Evolutionary conservation across 2,888 invertebrate genomes (phyloP), one percentile per base, ranked within the genome.

Genomic region (Dioctria rufipes): DNA sequence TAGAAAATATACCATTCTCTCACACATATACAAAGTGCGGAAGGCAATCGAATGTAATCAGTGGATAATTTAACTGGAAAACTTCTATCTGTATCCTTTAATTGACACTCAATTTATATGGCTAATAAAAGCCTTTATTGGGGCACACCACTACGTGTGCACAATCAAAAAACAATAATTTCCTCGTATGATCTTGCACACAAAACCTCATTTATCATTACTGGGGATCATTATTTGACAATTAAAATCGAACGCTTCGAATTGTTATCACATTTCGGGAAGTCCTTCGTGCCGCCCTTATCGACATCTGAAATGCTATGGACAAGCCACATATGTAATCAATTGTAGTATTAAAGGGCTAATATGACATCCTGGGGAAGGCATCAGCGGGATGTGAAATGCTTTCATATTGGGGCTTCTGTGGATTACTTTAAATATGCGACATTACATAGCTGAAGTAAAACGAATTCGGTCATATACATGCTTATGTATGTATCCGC

Each of bases 161-260:
- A 11, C 79, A 60, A 73, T 81, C 79, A 73, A 81, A 81, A 79
- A 81, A 81, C 79, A 73, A 81, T 81, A 81, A 81, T 81, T 81
- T 66, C 37, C 80, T 49, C 60, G 75, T 60, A 75, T 43, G 61
- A 75, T 60, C 58, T 75, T 75, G 4, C 61, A 60, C 60, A 5
- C 61, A 25, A 75, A 78, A 63, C 6, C 63, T 11, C 25, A 78
- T 78, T 65, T 54, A 66, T 78, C 78, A 78, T 78, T 40, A 13
- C 54, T 65, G 78, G 49, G 78, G 66, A 66, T 78, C 78, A 78
- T 78, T 78, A 78, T 78, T 66, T 78, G 78, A 78, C 78, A 78
- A 78, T 78, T 78, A 78, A 78, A 78, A 78, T 78, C 51, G 78
- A 66, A 78, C 66, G 63, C 66, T 66, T 66, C 78, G 66, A 66